A percentile compares a stretch with the other conserved stretches of the same genome.
phyloP scores from a whole-genome alignment of 1,140 invertebrate genomes.

The Philotrypesis tridentata region DNA sequence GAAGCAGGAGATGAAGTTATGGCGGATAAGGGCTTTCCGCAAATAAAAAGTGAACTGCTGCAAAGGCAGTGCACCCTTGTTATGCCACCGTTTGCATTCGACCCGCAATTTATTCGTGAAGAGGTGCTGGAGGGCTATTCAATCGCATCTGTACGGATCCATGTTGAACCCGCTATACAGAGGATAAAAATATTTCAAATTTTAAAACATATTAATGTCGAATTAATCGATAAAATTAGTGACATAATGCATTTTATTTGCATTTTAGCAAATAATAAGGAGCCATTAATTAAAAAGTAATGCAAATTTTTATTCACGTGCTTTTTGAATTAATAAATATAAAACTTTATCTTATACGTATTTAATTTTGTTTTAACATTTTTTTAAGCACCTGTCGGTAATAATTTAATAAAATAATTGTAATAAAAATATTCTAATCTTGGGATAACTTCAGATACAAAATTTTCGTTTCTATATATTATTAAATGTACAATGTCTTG shows the following conservation, averaged over 20 bases:
- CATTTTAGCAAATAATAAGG: constrained; percentile 40
- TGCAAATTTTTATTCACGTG: too few relatives aligned
- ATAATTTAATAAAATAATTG: constrained; percentile 44
- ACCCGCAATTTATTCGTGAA: constrained; percentile 50
- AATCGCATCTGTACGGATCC: too few relatives aligned
- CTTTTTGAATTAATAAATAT: too few relatives aligned
- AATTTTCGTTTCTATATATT: constrained; percentile 30
- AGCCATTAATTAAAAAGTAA: constrained; percentile 42
- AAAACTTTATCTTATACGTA: too few relatives aligned
- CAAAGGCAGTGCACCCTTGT: constrained; percentile 47
- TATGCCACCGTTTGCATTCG: constrained; percentile 54
- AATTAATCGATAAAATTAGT: constrained; percentile 49
- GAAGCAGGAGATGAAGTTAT: constrained; percentile 57
- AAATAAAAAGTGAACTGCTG: constrained; percentile 25
- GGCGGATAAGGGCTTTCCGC: constrained; percentile 60
- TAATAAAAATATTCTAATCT: constrained; percentile 49
- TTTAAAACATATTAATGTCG: too few relatives aligned
- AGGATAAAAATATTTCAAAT: too few relatives aligned
- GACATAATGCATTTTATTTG: constrained; percentile 49
- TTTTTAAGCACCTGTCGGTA: constrained; percentile 31
- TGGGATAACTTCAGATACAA: constrained; percentile 38
- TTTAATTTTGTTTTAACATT: too few relatives aligned
- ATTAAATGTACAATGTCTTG: constrained; percentile 26
- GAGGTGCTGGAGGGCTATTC: constrained; percentile 54
- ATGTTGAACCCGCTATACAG: too few relatives aligned